phyloP scores from a whole-genome alignment of 2,888 invertebrate species.

The Petrolisthes manimaculis region DNA sequence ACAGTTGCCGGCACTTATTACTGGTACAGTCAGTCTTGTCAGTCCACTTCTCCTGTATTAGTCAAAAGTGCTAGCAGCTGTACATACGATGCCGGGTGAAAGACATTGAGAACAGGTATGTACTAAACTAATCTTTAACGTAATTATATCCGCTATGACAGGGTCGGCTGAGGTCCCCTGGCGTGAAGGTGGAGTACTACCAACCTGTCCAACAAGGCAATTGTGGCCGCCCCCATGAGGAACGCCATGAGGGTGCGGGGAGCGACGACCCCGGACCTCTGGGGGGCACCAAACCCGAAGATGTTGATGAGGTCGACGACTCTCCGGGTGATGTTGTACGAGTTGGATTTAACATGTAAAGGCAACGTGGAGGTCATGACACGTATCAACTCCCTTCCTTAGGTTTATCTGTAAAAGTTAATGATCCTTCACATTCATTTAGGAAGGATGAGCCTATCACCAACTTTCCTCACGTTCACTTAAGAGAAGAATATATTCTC shows the following conservation, averaged over 20 bases:
- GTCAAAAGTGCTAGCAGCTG: neutral
- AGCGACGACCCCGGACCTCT: constrained; percentile 31
- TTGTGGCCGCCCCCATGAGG: neutral
- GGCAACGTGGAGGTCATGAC: too few relatives aligned
- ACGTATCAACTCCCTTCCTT: too few relatives aligned
- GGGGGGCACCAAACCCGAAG: neutral
- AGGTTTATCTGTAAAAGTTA: too few relatives aligned
- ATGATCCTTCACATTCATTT: too few relatives aligned
- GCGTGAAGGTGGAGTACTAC: constrained; percentile 37
- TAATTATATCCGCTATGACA: neutral
- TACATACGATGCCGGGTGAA: too few relatives aligned
- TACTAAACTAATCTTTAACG: neutral
- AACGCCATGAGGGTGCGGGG: constrained; percentile 1
- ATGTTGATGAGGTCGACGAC: neutral
- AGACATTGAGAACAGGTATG: neutral
- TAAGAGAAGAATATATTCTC: too few relatives aligned
- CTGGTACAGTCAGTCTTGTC: too few relatives aligned
- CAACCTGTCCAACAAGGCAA: constrained; percentile 18
- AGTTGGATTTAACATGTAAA: too few relatives aligned
- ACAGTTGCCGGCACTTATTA: too few relatives aligned
- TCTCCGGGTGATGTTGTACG: too few relatives aligned
- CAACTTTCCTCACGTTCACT: too few relatives aligned
- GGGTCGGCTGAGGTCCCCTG: neutral
- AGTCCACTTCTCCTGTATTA: neutral
- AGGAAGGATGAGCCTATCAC: too few relatives aligned